Conservation (phyloP, 1,140 invertebrate species). For the Microplitis mediator region DNA sequence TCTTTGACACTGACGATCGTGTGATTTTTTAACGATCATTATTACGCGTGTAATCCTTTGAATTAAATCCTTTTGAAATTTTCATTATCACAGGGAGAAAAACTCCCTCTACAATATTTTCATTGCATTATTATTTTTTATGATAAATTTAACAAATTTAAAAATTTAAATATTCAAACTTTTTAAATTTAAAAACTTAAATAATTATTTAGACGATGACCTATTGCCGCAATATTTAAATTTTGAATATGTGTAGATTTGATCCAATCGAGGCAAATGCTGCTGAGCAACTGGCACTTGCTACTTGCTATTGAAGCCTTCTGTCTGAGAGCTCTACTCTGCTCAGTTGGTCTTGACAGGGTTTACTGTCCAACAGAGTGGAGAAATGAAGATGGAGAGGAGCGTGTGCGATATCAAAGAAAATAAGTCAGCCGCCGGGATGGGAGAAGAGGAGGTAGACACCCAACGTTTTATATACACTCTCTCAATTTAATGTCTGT, state of each 20-base stretch:
- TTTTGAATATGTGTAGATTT: not conserved
- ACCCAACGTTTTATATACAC: not conserved
- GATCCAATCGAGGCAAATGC: slow-evolving; percentile 31
- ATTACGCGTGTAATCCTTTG: not conserved
- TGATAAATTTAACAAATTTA: not conserved
- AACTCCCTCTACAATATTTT: slow-evolving; percentile 1
- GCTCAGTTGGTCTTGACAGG: not conserved
- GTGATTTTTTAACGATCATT: not conserved
- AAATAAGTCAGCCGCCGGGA: not conserved
- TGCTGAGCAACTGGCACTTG: slow-evolving; percentile 34
- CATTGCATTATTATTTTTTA: not conserved
- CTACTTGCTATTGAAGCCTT: slow-evolving; percentile 26
- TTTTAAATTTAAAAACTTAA: not conserved
- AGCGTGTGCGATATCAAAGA: slow-evolving; percentile 22
- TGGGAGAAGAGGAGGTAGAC: slow-evolving; percentile 5
- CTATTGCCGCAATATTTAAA: not conserved
- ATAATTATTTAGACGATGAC: not conserved
- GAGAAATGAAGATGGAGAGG: slow-evolving; percentile 6
- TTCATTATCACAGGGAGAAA: not conserved
- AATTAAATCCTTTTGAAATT: not conserved
- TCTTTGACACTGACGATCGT: not conserved
- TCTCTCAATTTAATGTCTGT: not conserved
- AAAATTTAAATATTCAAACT: not conserved
- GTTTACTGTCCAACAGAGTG: not conserved
- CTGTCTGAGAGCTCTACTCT: not conserved